Conservation (phyloP, 2,888 invertebrate species). For the Drosophila pegasa region DNA sequence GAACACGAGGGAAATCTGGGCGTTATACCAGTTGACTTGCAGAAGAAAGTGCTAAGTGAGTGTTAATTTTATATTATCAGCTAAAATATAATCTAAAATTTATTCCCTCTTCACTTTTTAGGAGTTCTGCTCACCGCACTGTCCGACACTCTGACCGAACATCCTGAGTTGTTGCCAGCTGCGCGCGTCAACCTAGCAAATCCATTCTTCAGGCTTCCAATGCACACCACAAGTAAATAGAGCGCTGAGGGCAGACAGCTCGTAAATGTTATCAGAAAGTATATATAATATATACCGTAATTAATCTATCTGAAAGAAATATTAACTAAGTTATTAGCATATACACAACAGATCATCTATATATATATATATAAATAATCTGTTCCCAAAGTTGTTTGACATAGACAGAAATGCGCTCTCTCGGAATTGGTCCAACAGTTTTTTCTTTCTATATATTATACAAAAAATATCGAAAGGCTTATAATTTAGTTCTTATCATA, state of each 20-base stretch:
- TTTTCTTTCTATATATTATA: conserved; percentile 16
- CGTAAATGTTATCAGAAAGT: conserved; percentile 50
- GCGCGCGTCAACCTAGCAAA: conserved; percentile 86
- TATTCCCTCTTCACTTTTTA: conserved; percentile 71
- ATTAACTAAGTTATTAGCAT: conserved; percentile 52
- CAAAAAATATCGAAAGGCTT: conserved; percentile 11
- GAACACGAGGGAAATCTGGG: conserved; percentile 91
- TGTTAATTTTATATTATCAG: conserved; percentile 60
- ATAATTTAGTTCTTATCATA: conserved; percentile 43
- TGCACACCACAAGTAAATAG: conserved; percentile 70
- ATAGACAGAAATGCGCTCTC: conserved; percentile 64
- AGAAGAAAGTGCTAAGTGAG: conserved; percentile 91
- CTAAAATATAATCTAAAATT: not conserved
- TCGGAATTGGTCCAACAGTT: conserved; percentile 56
- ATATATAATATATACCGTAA: conserved; percentile 39
- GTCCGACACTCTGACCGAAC: conserved; percentile 90
- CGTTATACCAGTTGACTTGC: conserved; percentile 89
- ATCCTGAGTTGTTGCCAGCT: conserved; percentile 88
- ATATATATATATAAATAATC: conserved; percentile 22
- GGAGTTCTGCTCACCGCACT: conserved; percentile 91
- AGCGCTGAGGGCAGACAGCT: conserved; percentile 11
- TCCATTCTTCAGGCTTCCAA: conserved; percentile 82
- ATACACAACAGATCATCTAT: conserved; percentile 31
- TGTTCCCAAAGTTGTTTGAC: conserved; percentile 40
- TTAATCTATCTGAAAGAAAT: conserved; percentile 51